Percentiles rank a stretch among this genome's conserved stretches.
Conservation (phyloP, 2,113 vertebrate genomes). For the Steatornis caripensis region DNA sequence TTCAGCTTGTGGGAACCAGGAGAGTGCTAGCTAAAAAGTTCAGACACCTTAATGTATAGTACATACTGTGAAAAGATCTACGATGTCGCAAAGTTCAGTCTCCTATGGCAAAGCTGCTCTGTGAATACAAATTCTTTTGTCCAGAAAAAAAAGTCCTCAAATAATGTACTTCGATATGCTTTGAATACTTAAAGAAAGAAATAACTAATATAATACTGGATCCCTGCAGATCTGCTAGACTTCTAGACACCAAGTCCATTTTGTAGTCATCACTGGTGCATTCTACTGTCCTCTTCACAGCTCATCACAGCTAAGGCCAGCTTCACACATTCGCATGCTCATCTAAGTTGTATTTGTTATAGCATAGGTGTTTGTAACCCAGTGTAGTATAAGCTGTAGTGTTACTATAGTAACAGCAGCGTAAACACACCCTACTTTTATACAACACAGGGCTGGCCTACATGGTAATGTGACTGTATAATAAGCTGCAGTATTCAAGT, state of each 20-base stretch:
- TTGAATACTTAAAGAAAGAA: not conserved
- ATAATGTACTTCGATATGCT: not conserved
- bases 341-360: not conserved
- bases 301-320: not conserved
- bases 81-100: not conserved
- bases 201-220: not conserved
- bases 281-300: not conserved
- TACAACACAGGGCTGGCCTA: not conserved
- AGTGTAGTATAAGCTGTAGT: not conserved
- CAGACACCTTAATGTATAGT: not conserved
- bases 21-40: not conserved
- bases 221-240: not conserved
- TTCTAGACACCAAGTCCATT: not conserved
- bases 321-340: not conserved
- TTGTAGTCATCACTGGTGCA: not conserved
- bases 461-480: not conserved
- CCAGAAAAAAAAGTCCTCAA: not conserved
- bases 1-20: not conserved
- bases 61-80: not conserved
- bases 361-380: not conserved
- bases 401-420: not conserved
- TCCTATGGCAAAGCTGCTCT: not conserved
- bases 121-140: not conserved
- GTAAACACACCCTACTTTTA: slow-evolving; percentile 23
- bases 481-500: not conserved